These are phyloP conservation scores for Phycodurus eques DNA, from an alignment of 2,113 vertebrate genomes.

Conservation along the genomic window DNA sequence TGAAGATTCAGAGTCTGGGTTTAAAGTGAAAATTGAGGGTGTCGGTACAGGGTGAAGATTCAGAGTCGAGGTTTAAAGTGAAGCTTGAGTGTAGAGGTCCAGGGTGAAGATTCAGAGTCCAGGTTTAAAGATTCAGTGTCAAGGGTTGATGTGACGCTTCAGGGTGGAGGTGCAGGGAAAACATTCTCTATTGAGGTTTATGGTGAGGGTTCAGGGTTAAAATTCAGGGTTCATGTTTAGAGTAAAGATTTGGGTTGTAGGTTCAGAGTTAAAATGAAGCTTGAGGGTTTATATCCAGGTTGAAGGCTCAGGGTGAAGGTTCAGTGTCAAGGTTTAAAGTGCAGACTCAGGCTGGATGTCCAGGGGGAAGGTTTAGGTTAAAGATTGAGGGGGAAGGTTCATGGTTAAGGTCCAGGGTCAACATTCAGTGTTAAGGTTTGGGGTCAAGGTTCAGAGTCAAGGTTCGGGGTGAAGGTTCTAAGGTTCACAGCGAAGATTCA, in stretches of 20 bases:
- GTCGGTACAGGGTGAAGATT: not conserved
- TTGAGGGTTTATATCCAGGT: not conserved
- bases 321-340: not conserved
- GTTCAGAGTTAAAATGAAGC: not conserved
- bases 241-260: not conserved
- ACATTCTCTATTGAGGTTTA: not conserved
- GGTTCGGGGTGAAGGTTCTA: not conserved
- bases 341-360: not conserved
- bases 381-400: not conserved
- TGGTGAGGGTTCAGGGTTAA: not conserved
- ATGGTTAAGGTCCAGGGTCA: not conserved
- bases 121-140: no score
- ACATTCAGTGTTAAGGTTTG: not conserved
- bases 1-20: not conserved
- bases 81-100: no score
- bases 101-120: not conserved
- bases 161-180: not conserved
- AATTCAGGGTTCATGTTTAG: not conserved
- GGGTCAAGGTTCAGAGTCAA: not conserved
- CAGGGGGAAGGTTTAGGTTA: not conserved
- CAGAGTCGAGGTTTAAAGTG: not conserved
- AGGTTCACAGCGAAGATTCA: not conserved
- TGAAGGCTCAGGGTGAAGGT: not conserved
- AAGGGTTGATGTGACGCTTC: not conserved
- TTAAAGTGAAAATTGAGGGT: no score